Conservation (phyloP, 2,113 vertebrate species). For the Paradisaea rubra region DNA sequence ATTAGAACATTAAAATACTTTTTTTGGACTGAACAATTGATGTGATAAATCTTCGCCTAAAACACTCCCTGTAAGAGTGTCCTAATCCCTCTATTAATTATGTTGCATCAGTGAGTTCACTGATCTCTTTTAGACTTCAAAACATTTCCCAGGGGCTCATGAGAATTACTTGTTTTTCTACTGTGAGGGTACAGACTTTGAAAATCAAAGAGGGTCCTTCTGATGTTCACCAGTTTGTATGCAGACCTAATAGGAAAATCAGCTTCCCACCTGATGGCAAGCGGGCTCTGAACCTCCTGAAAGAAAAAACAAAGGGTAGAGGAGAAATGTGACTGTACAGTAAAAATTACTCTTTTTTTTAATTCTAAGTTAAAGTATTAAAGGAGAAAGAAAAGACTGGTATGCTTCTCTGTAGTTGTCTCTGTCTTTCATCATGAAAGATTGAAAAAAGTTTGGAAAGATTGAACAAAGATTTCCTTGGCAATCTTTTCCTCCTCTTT, state of each 20-base stretch:
- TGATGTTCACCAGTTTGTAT: not conserved
- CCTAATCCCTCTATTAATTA: not conserved
- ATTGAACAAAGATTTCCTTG: not conserved
- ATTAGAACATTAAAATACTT: not conserved
- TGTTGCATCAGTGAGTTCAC: not conserved
- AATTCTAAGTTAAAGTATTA: slow-evolving; percentile 16
- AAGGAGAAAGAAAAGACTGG: not conserved
- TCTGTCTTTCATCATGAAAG: not conserved
- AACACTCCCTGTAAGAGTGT: not conserved
- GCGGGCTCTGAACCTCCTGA: not conserved
- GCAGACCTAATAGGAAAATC: not conserved
- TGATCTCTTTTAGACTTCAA: not conserved
- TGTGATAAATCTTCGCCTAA: not conserved
- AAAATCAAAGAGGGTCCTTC: not conserved
- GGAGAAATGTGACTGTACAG: slow-evolving; percentile 8
- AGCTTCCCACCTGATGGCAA: not conserved
- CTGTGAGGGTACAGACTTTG: not conserved
- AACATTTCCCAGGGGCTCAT: not conserved
- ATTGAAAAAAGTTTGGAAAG: not conserved
- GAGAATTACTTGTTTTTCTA: not conserved
- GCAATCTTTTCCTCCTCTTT: not conserved
- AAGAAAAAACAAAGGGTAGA: not conserved
- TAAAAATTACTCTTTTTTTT: not conserved
- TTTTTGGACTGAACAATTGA: not conserved
- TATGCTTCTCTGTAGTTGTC: not conserved